Evolutionary conservation across 2,113 vertebrate genomes (phyloP).

Genomic region (Talpa occidentalis): DNA sequence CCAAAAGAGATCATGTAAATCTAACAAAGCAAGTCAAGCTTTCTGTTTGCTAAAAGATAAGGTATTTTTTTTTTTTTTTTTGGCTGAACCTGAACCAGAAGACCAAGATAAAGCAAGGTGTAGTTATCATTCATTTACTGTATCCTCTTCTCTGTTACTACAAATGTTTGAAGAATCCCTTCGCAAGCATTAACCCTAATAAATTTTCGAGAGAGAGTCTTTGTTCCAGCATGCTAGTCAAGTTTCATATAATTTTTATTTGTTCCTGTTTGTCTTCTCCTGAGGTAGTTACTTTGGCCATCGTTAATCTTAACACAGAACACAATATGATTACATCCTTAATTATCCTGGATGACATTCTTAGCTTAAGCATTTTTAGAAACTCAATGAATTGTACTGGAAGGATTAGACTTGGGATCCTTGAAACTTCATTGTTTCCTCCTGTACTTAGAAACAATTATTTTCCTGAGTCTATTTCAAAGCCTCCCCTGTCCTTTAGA

Average conservation of each 20-base stretch:
- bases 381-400: background rate
- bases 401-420: background rate
- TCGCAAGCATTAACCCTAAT: background rate
- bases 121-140: background rate
- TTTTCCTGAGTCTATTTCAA: background rate
- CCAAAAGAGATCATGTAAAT: background rate
- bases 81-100: background rate
- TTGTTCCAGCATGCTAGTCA: background rate
- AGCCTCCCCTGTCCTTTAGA: background rate
- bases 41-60: background rate
- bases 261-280: background rate
- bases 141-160: background rate
- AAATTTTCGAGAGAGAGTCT: background rate
- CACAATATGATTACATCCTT: background rate
- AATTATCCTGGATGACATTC: background rate
- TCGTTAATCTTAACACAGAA: background rate
- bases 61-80: background rate
- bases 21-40: background rate
- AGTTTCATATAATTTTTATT: background rate
- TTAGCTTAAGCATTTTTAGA: background rate
- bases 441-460: background rate
- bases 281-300: background rate
- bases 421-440: conserved; percentile 24
- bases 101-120: background rate
- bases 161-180: background rate